These are phyloP conservation scores for Gambusia yucatana DNA, from an alignment of 2,797 vertebrate species.

Conservation along the genomic window DNA sequence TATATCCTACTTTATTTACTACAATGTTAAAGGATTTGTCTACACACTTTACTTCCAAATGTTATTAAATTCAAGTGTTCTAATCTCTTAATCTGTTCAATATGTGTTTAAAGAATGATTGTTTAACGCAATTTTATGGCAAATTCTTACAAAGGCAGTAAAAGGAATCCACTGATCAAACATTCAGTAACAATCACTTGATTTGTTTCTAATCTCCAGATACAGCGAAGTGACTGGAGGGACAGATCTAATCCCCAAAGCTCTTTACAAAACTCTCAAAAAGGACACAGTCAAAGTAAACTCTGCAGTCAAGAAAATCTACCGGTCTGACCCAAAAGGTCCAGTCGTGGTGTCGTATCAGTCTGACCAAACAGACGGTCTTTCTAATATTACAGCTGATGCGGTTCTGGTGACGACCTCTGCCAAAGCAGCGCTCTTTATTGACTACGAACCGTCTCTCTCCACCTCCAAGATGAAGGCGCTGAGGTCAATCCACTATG, in stretches of 20 bases:
- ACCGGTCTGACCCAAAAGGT: conserved; percentile 20
- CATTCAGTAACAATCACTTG: neutral
- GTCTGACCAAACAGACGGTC: neutral
- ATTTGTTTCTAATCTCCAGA: conserved; percentile 55
- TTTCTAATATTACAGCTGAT: conserved; percentile 56
- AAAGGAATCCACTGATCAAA: neutral
- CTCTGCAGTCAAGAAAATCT: conserved; percentile 70
- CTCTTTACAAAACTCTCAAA: conserved; percentile 59
- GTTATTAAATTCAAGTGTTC: neutral
- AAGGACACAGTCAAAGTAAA: conserved; percentile 48
- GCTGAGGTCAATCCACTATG: conserved; percentile 44
- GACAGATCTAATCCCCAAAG: conserved; percentile 73
- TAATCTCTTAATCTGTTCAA: neutral
- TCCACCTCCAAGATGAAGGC: conserved; percentile 50
- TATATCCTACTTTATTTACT: neutral
- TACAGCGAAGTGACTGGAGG: conserved; percentile 81
- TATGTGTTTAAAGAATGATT: neutral
- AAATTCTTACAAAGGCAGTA: neutral
- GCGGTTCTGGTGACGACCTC: conserved; percentile 74
- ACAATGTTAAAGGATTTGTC: neutral
- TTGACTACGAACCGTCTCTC: conserved; percentile 75
- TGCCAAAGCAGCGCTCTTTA: conserved; percentile 76
- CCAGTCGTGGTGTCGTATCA: conserved; percentile 62
- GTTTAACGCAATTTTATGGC: neutral
- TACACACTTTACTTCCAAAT: neutral